Evolutionary conservation across 2,888 invertebrate genomes (phyloP).

Genomic region (Tubulanus polymorphus): DNA sequence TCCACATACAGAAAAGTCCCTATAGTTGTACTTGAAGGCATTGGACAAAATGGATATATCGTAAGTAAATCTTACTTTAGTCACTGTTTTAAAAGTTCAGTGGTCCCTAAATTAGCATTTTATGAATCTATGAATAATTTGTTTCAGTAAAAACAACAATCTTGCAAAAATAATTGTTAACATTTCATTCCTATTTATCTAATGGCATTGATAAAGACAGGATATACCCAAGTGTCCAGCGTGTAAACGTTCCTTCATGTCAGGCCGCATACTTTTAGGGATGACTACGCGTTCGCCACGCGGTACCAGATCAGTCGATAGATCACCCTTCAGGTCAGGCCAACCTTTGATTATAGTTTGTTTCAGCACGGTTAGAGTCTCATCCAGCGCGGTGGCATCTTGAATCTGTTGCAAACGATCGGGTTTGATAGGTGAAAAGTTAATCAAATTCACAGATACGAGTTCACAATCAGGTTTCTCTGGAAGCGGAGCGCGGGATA

Average conservation of each 20-base stretch:
- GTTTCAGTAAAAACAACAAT: too few species aligned
- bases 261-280: neutral
- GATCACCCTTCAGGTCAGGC: constrained; percentile 9
- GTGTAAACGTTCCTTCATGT: constrained; percentile 2
- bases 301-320: neutral
- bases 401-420: constrained; percentile 6
- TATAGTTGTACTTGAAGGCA: constrained; percentile 70
- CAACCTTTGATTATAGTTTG: constrained; percentile 12
- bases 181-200: too few species aligned
- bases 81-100: too few species aligned
- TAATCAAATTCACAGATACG: constrained; percentile 3
- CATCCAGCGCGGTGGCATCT: constrained; percentile 10
- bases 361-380: constrained; percentile 3
- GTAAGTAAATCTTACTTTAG: constrained; percentile 26
- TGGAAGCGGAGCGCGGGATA: constrained; percentile 17
- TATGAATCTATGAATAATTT: too few species aligned
- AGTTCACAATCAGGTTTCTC: neutral
- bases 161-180: too few species aligned
- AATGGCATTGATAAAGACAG: too few species aligned
- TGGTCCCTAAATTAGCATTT: too few species aligned
- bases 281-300: constrained; percentile 6
- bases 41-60: constrained; percentile 49
- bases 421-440: constrained; percentile 6
- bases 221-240: constrained; percentile 6
- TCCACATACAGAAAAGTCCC: constrained; percentile 93